These are phyloP conservation scores for Thalassaphorura encarpata DNA, from an alignment of 1,140 invertebrate genomes.

Conservation along the genomic window DNA sequence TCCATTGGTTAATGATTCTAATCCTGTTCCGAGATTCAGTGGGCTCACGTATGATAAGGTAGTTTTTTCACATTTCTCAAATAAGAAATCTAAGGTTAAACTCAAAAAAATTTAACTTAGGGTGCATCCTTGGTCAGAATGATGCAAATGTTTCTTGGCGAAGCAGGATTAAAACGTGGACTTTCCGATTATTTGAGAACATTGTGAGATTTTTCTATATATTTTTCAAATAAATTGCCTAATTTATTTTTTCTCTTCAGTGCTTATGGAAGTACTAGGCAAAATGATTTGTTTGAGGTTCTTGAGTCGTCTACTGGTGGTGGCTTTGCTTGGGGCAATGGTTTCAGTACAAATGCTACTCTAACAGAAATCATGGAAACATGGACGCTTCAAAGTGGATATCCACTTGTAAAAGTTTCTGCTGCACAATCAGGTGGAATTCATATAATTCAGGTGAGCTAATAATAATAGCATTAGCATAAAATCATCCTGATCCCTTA, in stretches of 20 bases:
- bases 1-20: not conserved
- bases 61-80: not conserved
- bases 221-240: no score
- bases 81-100: not conserved
- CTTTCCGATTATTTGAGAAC: slow-evolving; percentile 47
- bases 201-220: no score
- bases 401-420: slow-evolving; percentile 53
- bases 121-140: slow-evolving; percentile 15
- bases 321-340: not conserved
- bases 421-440: slow-evolving; percentile 43
- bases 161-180: slow-evolving; percentile 37
- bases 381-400: slow-evolving; percentile 69
- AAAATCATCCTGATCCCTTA: no score
- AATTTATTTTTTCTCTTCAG: slow-evolving; percentile 34
- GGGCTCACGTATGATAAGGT: not conserved
- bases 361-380: slow-evolving; percentile 65
- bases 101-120: not conserved
- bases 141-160: slow-evolving; percentile 17
- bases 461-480: no score
- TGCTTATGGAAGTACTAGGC: slow-evolving; percentile 53
- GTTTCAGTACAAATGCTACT: slow-evolving; percentile 46
- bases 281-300: slow-evolving; percentile 58
- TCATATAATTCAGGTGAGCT: slow-evolving; percentile 29
- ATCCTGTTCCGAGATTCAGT: no score
- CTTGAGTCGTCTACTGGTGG: slow-evolving; percentile 46